Base-by-base conservation (phyloP, 2,113 vertebrate genomes). In the Brachyhypopomus gauderio region DNA sequence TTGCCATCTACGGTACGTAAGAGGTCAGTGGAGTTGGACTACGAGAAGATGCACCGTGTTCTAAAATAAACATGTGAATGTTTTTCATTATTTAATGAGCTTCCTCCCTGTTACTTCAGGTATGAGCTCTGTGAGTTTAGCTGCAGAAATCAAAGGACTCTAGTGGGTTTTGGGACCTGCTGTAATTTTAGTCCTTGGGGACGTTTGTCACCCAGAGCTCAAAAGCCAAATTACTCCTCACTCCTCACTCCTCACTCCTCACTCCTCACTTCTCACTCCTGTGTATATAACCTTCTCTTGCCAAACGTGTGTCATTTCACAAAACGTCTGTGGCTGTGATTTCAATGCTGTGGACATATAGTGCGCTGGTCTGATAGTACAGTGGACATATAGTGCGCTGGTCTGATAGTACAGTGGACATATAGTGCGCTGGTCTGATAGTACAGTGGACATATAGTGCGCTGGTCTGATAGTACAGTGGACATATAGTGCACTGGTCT, bases 181-280 rank as follows among this genome's bases (percentile, higher is more conserved):
- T 77, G 27, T 77, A 48, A 30, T 77, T 75, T 66, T 55, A 66
- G 4, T 23, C 38, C 75, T 77, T 11, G 41, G 30, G 75, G 74
- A 38, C 59, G 36, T 64, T 76, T 64, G 34, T 36, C 38, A 5
- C 23, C 8, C 38, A 48, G 16, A 27, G 12, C 74, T 41, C 4
- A 30, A 60, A 2, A 75, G 56, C 34, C 58, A 62, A 41, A 41
- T 8, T 23, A 17, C 27, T 3, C 14, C 34, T 7, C 59, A 9
- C 60, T 23, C 27, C 38, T 17, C n/a, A n/a, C n/a, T n/a, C n/a
- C n/a, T n/a, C n/a, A n/a, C n/a, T n/a, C n/a, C n/a, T n/a, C n/a
- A n/a, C n/a, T n/a, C n/a, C n/a, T n/a, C n/a, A n/a, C n/a, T n/a
- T n/a, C n/a, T n/a, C 2, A 48, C 60, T 23, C 27, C 38, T 17